Conservation (phyloP, 2,888 invertebrate species). For the Oscheius myriophilus region DNA sequence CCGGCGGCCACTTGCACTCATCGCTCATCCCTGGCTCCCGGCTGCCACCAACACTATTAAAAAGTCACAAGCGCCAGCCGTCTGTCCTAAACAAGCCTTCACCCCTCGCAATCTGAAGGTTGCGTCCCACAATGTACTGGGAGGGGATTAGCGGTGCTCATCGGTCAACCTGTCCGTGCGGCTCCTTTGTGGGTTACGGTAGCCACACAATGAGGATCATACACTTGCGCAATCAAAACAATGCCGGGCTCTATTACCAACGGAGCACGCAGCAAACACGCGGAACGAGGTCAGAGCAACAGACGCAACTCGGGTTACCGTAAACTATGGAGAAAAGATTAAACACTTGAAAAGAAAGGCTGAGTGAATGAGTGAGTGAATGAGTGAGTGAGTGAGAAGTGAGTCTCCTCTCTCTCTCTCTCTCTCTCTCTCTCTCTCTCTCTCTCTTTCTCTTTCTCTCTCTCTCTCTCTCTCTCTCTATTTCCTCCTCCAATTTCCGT, state of each 20-base stretch:
- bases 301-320: no score
- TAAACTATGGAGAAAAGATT: no score
- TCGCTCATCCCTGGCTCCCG: constrained; percentile 21
- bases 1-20: constrained; percentile 15
- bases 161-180: constrained; percentile 10
- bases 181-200: constrained; percentile 19
- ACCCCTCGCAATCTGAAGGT: no score
- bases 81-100: neutral
- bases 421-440: constrained; percentile 7
- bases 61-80: constrained; percentile 8
- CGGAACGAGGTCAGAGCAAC: no score
- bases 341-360: no score
- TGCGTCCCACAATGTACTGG: no score
- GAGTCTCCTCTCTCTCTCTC: neutral
- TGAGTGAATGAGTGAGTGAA: no score
- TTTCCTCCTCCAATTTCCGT: neutral
- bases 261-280: neutral
- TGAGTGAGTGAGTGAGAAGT: no score
- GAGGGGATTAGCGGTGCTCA: neutral
- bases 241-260: constrained; percentile 20
- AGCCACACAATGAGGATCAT: constrained; percentile 10
- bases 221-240: constrained; percentile 22
- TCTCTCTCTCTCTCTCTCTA: neutral
- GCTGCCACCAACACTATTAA: constrained; percentile 22
- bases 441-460: neutral